Evolutionary conservation across 1,140 invertebrate genomes (phyloP).

Genomic region (Cataglyphis hispanica): DNA sequence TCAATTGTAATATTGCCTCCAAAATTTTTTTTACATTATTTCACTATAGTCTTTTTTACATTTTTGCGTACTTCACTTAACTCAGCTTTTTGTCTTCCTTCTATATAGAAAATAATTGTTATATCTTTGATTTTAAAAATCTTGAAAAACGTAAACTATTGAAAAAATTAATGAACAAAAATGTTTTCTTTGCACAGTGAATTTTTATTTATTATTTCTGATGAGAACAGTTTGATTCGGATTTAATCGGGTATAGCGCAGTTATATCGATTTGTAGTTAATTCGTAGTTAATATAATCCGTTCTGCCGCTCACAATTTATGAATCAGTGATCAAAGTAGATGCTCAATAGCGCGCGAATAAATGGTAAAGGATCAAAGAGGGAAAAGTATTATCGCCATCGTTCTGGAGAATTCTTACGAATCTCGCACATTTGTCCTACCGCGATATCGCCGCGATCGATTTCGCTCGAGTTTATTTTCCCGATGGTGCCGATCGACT

Average conservation of each 20-base stretch:
- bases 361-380: background rate
- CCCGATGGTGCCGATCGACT: constrained; percentile 19
- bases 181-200: background rate
- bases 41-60: background rate
- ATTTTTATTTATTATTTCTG: background rate
- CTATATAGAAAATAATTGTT: background rate
- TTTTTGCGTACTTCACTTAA: background rate
- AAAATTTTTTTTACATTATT: background rate
- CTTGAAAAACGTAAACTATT: background rate
- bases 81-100: background rate
- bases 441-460: constrained; percentile 43
- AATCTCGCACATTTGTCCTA: constrained; percentile 17
- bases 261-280: background rate
- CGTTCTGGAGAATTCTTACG: background rate
- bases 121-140: background rate
- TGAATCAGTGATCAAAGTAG: background rate
- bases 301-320: background rate
- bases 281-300: background rate
- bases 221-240: background rate
- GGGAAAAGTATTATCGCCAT: background rate
- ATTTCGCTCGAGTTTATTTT: constrained; percentile 48
- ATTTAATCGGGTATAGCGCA: background rate
- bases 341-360: background rate
- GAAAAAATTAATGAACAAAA: background rate
- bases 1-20: background rate